These are phyloP conservation scores for Cranoglanis bouderius DNA, from an alignment of 2,113 vertebrate genomes.

Conservation along the genomic window DNA sequence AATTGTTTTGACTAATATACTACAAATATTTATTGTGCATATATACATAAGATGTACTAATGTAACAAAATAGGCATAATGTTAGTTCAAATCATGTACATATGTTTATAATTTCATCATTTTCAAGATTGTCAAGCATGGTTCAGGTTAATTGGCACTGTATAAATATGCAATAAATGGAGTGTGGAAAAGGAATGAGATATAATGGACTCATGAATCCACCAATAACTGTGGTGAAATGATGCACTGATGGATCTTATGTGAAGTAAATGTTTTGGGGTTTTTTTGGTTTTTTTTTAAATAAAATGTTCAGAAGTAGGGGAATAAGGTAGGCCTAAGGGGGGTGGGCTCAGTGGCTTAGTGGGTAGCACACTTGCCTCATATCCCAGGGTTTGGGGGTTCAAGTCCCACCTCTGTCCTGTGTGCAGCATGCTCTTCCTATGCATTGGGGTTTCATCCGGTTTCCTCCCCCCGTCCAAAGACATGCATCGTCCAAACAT, in stretches of 20 bases:
- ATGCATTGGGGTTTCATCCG: no score
- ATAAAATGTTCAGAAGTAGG: neutral
- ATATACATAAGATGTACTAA: neutral
- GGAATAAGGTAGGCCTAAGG: neutral
- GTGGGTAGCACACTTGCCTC: no score
- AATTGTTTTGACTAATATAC: neutral
- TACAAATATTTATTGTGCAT: neutral
- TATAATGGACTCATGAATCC: neutral
- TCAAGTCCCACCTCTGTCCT: no score
- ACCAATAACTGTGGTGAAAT: neutral
- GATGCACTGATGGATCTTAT: neutral
- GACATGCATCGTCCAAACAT: no score
- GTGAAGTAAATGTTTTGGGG: neutral
- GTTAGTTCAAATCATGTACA: neutral
- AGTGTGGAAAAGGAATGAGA: neutral
- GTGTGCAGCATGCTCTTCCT: no score
- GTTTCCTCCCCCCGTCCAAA: no score
- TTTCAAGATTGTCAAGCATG: neutral
- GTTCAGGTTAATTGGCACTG: neutral
- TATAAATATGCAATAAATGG: neutral
- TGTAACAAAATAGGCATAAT: no score
- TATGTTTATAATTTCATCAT: neutral
- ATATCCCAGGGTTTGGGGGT: no score
- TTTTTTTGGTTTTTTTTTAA: neutral
- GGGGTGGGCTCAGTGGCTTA: no score